Evolutionary conservation across 2,888 invertebrate species (phyloP), one percentile per base, ranked within the genome.

Genomic region (Sinhomidia bicolor): DNA sequence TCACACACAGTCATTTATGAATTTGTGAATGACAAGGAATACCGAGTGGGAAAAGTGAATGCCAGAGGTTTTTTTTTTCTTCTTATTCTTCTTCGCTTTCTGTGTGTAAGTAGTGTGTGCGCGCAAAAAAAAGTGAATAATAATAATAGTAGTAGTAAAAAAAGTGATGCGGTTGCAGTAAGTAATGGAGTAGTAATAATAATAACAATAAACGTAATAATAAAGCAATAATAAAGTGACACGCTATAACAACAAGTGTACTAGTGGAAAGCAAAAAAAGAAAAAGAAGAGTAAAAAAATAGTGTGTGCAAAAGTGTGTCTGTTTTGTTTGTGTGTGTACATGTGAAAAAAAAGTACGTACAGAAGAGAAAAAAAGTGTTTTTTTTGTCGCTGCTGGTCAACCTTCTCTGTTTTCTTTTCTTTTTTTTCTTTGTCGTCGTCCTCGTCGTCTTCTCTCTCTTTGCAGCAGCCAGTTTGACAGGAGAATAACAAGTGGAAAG

Each of bases 191-290:
- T n/a, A 54, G 60, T 62, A 85, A 85, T 85, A 68, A 82, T 82
- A 65, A 82, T 82, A 83, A 54, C 54, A 74, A 74, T 68, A 83
- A 68, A 74, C 68, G 83, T n/a, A n/a, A n/a, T 47, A 71, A 83
- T 83, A 71, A 83, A 83, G 68, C 51, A 83, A 83, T 80, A 78
- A 79, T 85, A 62, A 85, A 85, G 85, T 85, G 85, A 79, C 85
- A 85, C 78, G 54, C 78, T 44, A n/a, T n/a, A n/a, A n/a, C n/a
- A 65, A 29, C 60, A 29, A 57, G 54, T 78, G 78, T n/a, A n/a
- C n/a, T n/a, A n/a, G n/a, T n/a, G n/a, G n/a, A n/a, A n/a, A n/a
- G n/a, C n/a, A n/a, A n/a, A n/a, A n/a, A n/a, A n/a, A n/a, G n/a
- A n/a, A n/a, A n/a, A n/a, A n/a, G n/a, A n/a, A n/a, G n/a, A n/a